These are phyloP conservation scores for Apodemia zela DNA, from an alignment of 2,888 invertebrate species.

Conservation along the genomic window DNA sequence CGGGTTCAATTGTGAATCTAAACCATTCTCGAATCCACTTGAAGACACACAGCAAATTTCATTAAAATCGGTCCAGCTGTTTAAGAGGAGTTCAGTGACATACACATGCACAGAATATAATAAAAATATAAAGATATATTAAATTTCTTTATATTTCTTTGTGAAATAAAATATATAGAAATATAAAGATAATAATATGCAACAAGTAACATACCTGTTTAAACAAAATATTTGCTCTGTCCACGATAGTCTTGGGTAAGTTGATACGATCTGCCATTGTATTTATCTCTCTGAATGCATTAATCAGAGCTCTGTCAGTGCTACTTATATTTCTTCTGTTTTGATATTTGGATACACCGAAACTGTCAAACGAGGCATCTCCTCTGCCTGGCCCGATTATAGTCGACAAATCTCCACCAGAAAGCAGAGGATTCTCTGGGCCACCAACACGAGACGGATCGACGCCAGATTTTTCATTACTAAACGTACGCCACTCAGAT, in stretches of 20 bases:
- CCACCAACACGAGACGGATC: constrained; percentile 99
- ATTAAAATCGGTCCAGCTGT: too few species aligned
- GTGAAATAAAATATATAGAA: too few species aligned
- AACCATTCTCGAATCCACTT: too few species aligned
- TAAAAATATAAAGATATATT: too few species aligned
- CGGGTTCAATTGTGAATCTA: too few species aligned
- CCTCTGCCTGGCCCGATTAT: constrained; percentile 90
- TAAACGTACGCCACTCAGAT: constrained; percentile 99
- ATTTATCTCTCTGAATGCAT: constrained; percentile 97
- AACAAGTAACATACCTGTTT: constrained; percentile 86
- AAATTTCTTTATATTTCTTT: too few species aligned
- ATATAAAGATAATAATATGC: too few species aligned
- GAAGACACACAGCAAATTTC: too few species aligned
- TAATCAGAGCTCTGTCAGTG: constrained; percentile 95
- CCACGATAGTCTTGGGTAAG: constrained; percentile 97
- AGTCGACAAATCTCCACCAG: constrained; percentile 97
- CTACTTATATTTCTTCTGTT: constrained; percentile 92
- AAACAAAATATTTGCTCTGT: constrained; percentile 97
- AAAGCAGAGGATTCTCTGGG: constrained; percentile 97
- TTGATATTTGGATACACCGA: constrained; percentile 89
- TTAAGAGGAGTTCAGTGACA: too few species aligned
- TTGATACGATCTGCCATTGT: constrained; percentile 99
- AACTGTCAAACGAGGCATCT: constrained; percentile 93
- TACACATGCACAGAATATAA: too few species aligned
- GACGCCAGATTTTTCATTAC: constrained; percentile 97